These are phyloP conservation scores for Scaptomyza montana DNA, from an alignment of 1,140 invertebrate species.

Conservation along the genomic window DNA sequence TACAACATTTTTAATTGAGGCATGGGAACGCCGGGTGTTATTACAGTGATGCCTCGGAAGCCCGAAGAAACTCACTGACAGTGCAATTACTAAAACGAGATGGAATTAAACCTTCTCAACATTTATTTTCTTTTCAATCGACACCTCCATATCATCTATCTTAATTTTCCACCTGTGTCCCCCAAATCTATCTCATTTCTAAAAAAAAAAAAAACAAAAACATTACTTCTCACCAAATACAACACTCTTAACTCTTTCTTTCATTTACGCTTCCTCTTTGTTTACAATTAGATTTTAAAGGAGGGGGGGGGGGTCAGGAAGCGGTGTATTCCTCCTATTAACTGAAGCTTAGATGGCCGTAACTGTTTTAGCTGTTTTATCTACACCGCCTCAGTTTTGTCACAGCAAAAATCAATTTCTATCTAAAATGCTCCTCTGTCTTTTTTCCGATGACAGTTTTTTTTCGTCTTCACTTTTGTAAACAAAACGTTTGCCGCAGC, in stretches of 20 bases:
- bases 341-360: constrained; percentile 3
- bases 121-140: background rate
- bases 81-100: background rate
- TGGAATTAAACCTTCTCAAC: too few species aligned
- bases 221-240: background rate
- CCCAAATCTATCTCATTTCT: background rate
- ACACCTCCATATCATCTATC: background rate
- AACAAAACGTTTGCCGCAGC: constrained; percentile 57
- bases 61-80: too few species aligned
- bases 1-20: constrained; percentile 28
- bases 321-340: background rate
- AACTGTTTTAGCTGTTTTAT: constrained; percentile 20
- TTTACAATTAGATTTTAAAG: constrained; percentile 1
- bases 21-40: background rate
- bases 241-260: background rate
- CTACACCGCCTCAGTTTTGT: constrained; percentile 61
- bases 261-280: background rate
- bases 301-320: background rate
- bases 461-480: constrained; percentile 64
- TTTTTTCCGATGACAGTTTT: constrained; percentile 41
- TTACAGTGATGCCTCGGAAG: too few species aligned
- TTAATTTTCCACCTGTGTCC: background rate
- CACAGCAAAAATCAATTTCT: constrained; percentile 77
- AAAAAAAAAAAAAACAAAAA: background rate
- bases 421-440: constrained; percentile 56